A percentile compares a stretch with the other conserved stretches of the same genome.
These are phyloP conservation scores for Coregonus sp. DNA, from an alignment of 2,797 vertebrate genomes.

Conservation along the genomic window DNA sequence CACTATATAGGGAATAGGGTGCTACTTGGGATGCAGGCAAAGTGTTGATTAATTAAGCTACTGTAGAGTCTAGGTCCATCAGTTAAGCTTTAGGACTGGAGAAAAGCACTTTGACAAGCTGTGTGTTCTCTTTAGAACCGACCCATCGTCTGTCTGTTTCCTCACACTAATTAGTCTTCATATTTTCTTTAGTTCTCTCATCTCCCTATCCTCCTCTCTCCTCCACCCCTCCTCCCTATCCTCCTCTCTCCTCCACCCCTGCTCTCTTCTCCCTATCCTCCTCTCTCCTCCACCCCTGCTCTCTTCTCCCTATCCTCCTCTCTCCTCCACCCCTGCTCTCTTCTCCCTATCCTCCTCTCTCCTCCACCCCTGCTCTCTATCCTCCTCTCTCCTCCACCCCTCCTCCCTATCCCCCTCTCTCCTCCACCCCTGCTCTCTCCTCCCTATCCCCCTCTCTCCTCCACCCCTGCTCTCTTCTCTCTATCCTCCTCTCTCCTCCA, in stretches of 20 bases:
- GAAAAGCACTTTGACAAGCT: constrained; percentile 9
- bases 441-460: too few species aligned
- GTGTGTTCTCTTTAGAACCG: not conserved
- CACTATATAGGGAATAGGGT: not conserved
- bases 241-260: not conserved
- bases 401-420: too few species aligned
- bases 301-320: too few species aligned
- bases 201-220: not conserved
- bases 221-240: not conserved
- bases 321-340: too few species aligned
- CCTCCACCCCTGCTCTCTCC: not conserved
- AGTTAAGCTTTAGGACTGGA: not conserved
- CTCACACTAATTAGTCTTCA: not conserved
- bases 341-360: too few species aligned
- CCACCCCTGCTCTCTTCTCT: not conserved
- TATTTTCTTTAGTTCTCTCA: not conserved
- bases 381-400: too few species aligned
- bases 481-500: not conserved
- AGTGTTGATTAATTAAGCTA: not conserved
- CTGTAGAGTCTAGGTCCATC: not conserved
- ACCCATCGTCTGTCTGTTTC: not conserved
- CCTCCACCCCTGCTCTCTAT: too few species aligned
- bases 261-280: not conserved
- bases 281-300: too few species aligned
- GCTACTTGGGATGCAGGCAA: not conserved